These are phyloP conservation scores for Sigmodon hispidus DNA, from an alignment of 2,113 vertebrate genomes.

Conservation along the genomic window DNA sequence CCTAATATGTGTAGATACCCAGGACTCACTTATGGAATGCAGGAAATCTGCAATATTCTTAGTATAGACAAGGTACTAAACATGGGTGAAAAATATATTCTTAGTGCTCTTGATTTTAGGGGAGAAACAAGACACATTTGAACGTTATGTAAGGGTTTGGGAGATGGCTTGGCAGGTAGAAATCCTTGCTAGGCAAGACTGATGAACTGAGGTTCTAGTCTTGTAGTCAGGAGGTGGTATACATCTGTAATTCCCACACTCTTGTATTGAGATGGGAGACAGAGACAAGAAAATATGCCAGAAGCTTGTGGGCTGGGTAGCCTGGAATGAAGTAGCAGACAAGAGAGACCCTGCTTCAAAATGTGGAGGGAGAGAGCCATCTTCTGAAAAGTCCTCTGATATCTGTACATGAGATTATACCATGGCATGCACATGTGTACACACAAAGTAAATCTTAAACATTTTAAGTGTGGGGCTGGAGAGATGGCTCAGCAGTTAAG, in stretches of 20 bases:
- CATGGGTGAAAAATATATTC: neutral
- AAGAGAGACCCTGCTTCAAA: neutral
- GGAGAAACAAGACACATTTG: neutral
- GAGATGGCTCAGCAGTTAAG: neutral
- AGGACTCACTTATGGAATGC: constrained; percentile 38
- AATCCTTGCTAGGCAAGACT: neutral
- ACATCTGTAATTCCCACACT: neutral
- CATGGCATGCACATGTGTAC: neutral
- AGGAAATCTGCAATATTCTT: neutral
- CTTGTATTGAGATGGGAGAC: neutral
- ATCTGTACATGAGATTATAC: neutral
- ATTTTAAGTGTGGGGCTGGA: neutral
- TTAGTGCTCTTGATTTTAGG: neutral
- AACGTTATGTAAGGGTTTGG: neutral
- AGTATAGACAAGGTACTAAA: neutral
- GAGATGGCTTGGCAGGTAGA: neutral
- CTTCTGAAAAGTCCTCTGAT: neutral
- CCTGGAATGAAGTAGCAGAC: neutral
- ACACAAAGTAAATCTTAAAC: neutral
- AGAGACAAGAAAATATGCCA: neutral
- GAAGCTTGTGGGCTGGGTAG: neutral
- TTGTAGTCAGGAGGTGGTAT: neutral
- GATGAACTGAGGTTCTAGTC: neutral
- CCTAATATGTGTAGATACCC: neutral
- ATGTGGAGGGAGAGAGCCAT: neutral